Evolutionary conservation across 2,888 invertebrate genomes (phyloP).

Genomic region (Hoplodrina blanda): DNA sequence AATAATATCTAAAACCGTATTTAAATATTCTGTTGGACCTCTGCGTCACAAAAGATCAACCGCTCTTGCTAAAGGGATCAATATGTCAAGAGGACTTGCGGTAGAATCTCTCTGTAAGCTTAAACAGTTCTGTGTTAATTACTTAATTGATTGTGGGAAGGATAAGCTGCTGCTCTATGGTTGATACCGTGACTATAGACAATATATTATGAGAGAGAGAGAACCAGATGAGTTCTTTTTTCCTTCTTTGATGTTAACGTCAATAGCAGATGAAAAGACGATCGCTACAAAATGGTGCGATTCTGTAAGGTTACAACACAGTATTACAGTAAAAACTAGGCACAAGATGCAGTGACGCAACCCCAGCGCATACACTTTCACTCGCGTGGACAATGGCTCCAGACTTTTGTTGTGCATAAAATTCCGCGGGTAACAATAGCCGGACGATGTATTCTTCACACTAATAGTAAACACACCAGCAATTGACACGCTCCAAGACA

Average conservation of each 20-base stretch:
- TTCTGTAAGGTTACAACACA: conserved; percentile 30
- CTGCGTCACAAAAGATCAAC: neutral
- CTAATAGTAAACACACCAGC: conserved; percentile 48
- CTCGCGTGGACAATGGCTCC: conserved; percentile 62
- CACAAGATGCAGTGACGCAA: conserved; percentile 58
- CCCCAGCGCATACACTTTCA: conserved; percentile 48
- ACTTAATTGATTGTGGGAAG: conserved; percentile 13
- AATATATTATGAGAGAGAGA: neutral
- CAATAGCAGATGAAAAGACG: neutral
- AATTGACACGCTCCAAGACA: conserved; percentile 45
- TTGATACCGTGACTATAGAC: neutral
- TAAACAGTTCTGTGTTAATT: conserved; percentile 5
- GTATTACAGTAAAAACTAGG: conserved; percentile 49
- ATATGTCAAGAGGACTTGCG: conserved; percentile 9
- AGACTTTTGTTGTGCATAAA: conserved; percentile 61
- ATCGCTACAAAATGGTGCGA: conserved; percentile 7
- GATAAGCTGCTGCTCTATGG: neutral
- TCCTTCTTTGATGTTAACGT: neutral
- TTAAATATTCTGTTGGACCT: conserved; percentile 12
- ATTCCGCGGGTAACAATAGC: conserved; percentile 63
- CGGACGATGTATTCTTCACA: conserved; percentile 59
- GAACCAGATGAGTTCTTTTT: neutral
- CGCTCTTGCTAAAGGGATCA: conserved; percentile 11
- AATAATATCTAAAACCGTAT: neutral
- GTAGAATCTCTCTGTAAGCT: conserved; percentile 1